These are phyloP conservation scores for Willisornis vidua DNA, from an alignment of 2,113 vertebrate species.

Conservation along the genomic window DNA sequence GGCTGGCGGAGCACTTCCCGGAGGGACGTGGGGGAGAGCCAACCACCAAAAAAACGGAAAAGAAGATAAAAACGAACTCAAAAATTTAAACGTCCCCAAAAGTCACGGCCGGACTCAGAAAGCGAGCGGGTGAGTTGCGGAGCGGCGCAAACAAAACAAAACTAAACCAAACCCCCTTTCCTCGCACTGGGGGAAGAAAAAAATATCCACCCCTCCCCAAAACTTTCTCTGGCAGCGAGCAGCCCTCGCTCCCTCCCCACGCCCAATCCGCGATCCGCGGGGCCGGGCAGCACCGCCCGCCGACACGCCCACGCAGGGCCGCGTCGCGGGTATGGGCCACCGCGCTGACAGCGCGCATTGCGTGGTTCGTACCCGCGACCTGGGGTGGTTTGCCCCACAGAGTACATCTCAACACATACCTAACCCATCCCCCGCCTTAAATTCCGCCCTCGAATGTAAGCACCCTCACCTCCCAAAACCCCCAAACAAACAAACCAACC, in stretches of 20 bases:
- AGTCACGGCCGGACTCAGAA: background rate
- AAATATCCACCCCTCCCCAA: conserved; percentile 33
- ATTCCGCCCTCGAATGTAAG: background rate
- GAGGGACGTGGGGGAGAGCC: background rate
- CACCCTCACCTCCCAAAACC: rapidly evolving
- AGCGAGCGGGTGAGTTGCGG: background rate
- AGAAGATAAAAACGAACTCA: background rate
- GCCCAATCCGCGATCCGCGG: conserved; percentile 5
- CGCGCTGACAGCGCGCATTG: background rate
- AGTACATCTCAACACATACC: too few relatives aligned
- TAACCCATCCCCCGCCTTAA: rapidly evolving
- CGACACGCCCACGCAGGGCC: conserved; percentile 2
- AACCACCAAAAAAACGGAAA: background rate
- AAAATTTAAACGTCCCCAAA: background rate
- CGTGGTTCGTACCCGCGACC: background rate
- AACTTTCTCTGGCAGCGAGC: conserved; percentile 42
- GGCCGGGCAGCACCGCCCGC: background rate
- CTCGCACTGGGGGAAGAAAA: background rate
- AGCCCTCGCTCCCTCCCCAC: background rate
- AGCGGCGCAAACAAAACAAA: conserved; percentile 51
- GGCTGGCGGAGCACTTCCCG: background rate
- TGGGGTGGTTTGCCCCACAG: background rate
- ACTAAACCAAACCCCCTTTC: conserved; percentile 42
- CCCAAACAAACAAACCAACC: too few relatives aligned
- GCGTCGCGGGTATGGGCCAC: background rate